Percentiles rank a stretch among this genome's conserved stretches.
These are phyloP conservation scores for Takifugu flavidus DNA, from an alignment of 2,113 vertebrate species.

Conservation along the genomic window DNA sequence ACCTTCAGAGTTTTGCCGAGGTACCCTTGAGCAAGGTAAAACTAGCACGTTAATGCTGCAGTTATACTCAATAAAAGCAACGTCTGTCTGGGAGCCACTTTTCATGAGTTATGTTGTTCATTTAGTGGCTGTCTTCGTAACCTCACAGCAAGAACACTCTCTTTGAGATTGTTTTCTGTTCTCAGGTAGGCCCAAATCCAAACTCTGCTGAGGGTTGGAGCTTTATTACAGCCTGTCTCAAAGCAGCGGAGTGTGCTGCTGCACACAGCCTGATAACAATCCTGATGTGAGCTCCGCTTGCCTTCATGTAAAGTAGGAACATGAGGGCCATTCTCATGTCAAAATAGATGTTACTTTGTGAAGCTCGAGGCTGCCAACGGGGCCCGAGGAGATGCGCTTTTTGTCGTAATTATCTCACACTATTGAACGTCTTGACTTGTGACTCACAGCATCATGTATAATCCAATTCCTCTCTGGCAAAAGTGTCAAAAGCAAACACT, in stretches of 20 bases:
- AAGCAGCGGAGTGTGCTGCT: conserved; percentile 24
- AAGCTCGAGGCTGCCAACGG: conserved; percentile 36
- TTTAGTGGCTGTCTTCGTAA: too few relatives aligned
- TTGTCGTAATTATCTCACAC: conserved; percentile 30
- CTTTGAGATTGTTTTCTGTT: conserved; percentile 8
- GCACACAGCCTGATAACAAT: conserved; percentile 33
- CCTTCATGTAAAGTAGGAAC: conserved; percentile 33
- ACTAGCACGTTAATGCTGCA: too few relatives aligned
- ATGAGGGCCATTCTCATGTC: conserved; percentile 48
- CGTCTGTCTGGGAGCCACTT: too few relatives aligned
- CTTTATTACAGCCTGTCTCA: conserved; percentile 16
- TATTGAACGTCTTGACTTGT: conserved; percentile 17
- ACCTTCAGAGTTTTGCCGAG: too few relatives aligned
- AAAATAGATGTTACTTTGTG: conserved; percentile 48
- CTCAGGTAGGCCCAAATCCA: conserved; percentile 12
- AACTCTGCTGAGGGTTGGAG: conserved; percentile 24
- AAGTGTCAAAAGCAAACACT: conserved; percentile 36
- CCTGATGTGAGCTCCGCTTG: conserved; percentile 23
- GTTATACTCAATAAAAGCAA: too few relatives aligned
- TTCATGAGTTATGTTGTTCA: too few relatives aligned
- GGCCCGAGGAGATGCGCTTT: conserved; percentile 6
- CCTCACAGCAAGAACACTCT: conserved; percentile 5
- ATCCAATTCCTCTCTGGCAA: conserved; percentile 18
- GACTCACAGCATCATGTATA: conserved; percentile 23
- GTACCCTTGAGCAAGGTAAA: too few relatives aligned